These are phyloP conservation scores for Gallinago paraguaiae DNA, from an alignment of 2,113 vertebrate species.

Conservation along the genomic window DNA sequence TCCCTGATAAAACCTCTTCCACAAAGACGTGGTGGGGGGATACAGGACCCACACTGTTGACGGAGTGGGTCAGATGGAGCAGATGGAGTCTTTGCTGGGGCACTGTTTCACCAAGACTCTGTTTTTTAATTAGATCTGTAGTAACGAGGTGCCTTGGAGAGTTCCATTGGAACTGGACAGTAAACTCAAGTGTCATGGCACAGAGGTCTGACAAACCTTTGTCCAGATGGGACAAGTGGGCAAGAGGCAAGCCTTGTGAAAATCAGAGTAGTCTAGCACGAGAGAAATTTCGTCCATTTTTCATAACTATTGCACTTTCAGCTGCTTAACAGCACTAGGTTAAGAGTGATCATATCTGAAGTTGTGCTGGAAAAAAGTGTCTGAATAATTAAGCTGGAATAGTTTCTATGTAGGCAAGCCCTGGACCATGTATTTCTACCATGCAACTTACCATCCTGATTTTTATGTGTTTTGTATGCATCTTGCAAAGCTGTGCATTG, in stretches of 20 bases:
- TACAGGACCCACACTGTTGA: accelerated
- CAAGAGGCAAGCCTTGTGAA: not conserved
- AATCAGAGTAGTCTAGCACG: not conserved
- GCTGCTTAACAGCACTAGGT: not conserved
- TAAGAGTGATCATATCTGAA: not conserved
- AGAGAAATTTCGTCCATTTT: not conserved
- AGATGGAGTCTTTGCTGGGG: not conserved
- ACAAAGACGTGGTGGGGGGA: not conserved
- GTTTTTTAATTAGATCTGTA: not conserved
- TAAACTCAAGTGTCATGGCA: not conserved
- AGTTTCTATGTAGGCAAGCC: not conserved
- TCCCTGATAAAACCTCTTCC: not conserved
- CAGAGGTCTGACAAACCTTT: not conserved
- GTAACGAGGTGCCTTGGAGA: not conserved
- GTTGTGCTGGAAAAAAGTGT: not conserved
- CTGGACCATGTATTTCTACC: not conserved
- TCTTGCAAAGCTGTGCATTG: not conserved
- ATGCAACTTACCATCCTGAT: not conserved
- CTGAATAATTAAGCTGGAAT: not conserved
- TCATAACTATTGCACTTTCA: not conserved
- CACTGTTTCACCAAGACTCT: not conserved
- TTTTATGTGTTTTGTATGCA: not conserved
- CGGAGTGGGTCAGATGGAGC: not conserved
- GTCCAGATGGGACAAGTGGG: not conserved
- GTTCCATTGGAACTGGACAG: not conserved